Evolutionary conservation across 2,888 invertebrate genomes (phyloP).

Genomic region (Thelaira solivaga): DNA sequence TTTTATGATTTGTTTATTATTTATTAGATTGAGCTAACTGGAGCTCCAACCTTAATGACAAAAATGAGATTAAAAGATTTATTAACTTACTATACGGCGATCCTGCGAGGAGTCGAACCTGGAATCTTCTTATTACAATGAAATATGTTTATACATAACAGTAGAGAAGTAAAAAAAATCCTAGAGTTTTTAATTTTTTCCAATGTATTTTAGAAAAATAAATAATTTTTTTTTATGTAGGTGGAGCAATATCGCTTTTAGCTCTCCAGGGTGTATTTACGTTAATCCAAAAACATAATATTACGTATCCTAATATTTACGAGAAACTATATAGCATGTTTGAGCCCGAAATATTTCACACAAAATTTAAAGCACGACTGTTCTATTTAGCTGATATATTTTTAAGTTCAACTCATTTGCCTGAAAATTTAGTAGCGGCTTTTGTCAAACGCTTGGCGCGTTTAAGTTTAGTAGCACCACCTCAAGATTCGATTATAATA

Average conservation of each 20-base stretch:
- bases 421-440: slow-evolving; percentile 93
- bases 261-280: slow-evolving; percentile 94
- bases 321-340: slow-evolving; percentile 96
- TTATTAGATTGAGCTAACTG: too few species aligned
- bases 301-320: slow-evolving; percentile 97
- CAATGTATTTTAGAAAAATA: neutral
- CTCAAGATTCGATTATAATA: slow-evolving; percentile 86
- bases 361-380: slow-evolving; percentile 91
- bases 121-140: too few species aligned
- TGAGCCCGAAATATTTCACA: slow-evolving; percentile 92
- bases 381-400: slow-evolving; percentile 94
- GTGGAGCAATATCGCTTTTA: slow-evolving; percentile 91
- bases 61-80: too few species aligned
- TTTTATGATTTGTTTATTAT: too few species aligned
- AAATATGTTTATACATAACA: too few species aligned
- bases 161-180: too few species aligned
- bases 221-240: slow-evolving; percentile 74
- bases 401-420: slow-evolving; percentile 94
- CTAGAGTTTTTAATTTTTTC: too few species aligned
- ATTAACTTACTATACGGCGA: too few species aligned
- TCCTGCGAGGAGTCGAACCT: too few species aligned
- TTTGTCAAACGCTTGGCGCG: slow-evolving; percentile 93
- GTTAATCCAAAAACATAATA: slow-evolving; percentile 92
- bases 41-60: too few species aligned
- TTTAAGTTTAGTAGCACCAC: slow-evolving; percentile 88